Evolutionary conservation across 1,140 invertebrate genomes (phyloP).

Genomic region (Zaprionus davidi): DNA sequence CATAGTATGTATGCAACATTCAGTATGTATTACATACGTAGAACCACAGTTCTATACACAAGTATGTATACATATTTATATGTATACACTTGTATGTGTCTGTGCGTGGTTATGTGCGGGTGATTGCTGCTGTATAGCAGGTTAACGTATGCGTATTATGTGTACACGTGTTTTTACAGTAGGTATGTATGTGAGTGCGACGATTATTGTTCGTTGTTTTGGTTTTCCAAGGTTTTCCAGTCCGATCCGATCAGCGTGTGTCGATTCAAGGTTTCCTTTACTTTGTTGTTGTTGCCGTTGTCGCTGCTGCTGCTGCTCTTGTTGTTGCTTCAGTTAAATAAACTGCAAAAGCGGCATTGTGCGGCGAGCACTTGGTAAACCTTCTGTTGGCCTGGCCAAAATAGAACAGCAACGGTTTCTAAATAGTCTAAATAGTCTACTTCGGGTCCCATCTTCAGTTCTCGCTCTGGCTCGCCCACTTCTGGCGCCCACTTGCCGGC

Average conservation of each 20-base stretch:
- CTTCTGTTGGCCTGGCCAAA: constrained; percentile 81
- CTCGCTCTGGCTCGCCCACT: background rate
- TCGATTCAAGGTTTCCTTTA: constrained; percentile 71
- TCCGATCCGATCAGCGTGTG: constrained; percentile 65
- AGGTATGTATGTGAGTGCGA: constrained; percentile 13
- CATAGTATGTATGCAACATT: too few relatives aligned
- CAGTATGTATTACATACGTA: too few relatives aligned
- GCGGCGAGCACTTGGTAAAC: constrained; percentile 32
- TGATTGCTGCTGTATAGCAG: background rate
- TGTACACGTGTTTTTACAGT: constrained; percentile 9
- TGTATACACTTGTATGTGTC: background rate
- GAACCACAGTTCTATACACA: background rate
- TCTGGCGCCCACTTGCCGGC: constrained; percentile 8
- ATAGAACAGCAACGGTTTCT: constrained; percentile 82
- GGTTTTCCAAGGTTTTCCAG: constrained; percentile 81
- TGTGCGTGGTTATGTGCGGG: background rate
- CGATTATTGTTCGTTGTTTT: constrained; percentile 50
- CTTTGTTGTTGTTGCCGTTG: constrained; percentile 11
- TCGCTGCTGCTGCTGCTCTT: background rate
- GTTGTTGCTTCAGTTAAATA: constrained; percentile 10
- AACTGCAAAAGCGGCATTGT: constrained; percentile 25
- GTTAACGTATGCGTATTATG: background rate
- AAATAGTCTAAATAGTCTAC: constrained; percentile 49
- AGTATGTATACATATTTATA: background rate
- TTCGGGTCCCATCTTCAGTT: background rate